phyloP scores from a whole-genome alignment of 1,140 invertebrate genomes.

The Muscidifurax raptorellus region DNA sequence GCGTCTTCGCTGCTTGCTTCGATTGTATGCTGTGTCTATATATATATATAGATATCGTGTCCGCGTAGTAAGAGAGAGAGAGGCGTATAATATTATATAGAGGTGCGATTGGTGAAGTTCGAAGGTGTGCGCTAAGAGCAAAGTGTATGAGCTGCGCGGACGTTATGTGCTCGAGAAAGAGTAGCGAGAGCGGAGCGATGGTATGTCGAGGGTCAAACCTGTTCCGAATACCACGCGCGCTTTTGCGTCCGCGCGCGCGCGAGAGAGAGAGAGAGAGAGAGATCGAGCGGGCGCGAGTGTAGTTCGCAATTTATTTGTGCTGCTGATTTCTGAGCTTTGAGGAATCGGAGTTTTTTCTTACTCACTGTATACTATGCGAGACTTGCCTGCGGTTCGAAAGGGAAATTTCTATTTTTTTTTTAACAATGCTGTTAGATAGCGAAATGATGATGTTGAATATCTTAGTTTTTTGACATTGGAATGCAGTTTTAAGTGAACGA shows the following conservation, averaged over 20 bases:
- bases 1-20: too few relatives aligned
- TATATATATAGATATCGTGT: neutral
- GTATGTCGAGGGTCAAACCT: slow-evolving; percentile 66
- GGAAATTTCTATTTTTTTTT: too few relatives aligned
- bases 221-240: slow-evolving; percentile 65
- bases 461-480: neutral
- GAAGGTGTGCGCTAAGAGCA: too few relatives aligned
- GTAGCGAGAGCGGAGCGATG: slow-evolving; percentile 54
- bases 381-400: too few relatives aligned
- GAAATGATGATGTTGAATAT: too few relatives aligned
- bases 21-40: too few relatives aligned
- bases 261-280: slow-evolving; percentile 16
- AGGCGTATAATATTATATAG: neutral
- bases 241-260: neutral
- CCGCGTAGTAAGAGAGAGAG: too few relatives aligned
- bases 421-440: too few relatives aligned
- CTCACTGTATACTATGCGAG: too few relatives aligned
- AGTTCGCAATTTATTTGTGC: neutral
- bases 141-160: neutral
- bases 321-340: too few relatives aligned
- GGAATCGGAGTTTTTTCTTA: neutral
- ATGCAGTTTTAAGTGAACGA: neutral
- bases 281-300: neutral
- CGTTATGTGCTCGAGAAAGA: slow-evolving; percentile 3
- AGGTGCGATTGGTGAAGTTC: neutral